These are phyloP conservation scores for Osmerus mordax DNA, from an alignment of 2,113 vertebrate genomes.

Conservation along the genomic window DNA sequence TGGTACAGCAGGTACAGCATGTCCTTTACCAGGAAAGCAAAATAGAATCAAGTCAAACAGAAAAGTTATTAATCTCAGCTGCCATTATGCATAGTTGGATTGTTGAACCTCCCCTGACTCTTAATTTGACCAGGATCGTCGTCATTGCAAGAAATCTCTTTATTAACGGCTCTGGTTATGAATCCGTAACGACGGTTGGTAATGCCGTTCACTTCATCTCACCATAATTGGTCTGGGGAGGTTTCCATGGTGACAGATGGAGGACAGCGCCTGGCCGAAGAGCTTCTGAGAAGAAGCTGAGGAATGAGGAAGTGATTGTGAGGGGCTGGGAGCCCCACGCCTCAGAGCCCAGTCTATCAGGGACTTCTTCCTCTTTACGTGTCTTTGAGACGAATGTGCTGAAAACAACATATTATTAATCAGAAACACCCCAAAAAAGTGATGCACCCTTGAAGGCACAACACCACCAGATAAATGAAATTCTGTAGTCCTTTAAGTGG, in stretches of 20 bases:
- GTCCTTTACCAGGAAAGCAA: constrained; percentile 52
- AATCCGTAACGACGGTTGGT: no score
- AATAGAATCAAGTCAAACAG: not conserved
- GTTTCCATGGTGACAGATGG: constrained; percentile 70
- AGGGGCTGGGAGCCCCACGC: constrained; percentile 59
- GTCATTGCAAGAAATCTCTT: no score
- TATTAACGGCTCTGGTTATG: not conserved
- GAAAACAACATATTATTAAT: not conserved
- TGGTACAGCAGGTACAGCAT: constrained; percentile 74
- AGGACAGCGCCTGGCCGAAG: constrained; percentile 71
- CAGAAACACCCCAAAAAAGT: not conserved
- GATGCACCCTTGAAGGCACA: not conserved
- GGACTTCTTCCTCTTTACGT: constrained; percentile 72
- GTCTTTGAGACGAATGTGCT: constrained; percentile 67
- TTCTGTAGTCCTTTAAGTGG: no score
- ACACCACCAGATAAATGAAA: no score
- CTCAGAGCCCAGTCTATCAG: constrained; percentile 77
- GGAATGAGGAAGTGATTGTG: constrained; percentile 46
- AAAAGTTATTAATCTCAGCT: no score
- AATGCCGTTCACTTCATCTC: constrained; percentile 20
- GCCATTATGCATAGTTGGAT: no score
- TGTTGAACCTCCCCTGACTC: no score
- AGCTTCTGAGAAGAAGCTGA: constrained; percentile 65
- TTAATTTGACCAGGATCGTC: no score
- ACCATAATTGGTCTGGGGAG: constrained; percentile 78